Evolutionary conservation across 2,113 vertebrate genomes (phyloP).

Genomic region (Meleagris gallopavo): DNA sequence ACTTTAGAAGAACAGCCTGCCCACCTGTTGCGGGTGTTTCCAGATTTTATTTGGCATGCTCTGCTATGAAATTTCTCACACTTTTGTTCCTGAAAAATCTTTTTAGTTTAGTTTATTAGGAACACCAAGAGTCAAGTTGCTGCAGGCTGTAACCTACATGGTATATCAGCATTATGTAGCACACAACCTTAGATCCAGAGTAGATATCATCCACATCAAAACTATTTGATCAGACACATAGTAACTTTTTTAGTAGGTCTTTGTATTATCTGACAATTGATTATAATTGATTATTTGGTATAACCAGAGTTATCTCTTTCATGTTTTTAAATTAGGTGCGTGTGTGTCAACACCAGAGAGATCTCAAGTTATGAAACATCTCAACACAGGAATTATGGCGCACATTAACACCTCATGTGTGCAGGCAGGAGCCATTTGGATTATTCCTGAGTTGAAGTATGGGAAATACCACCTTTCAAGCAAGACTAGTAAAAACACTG

Average conservation of each 20-base stretch:
- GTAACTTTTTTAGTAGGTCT: not conserved
- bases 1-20: not conserved
- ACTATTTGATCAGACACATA: not conserved
- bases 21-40: constrained; percentile 35
- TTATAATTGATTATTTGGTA: not conserved
- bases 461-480: not conserved
- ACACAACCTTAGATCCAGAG: not conserved
- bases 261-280: not conserved
- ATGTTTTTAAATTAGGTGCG: not conserved
- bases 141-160: not conserved
- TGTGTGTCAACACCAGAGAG: not conserved
- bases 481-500: not conserved
- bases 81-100: constrained; percentile 10
- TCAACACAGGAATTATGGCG: not conserved
- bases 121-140: not conserved
- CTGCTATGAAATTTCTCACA: not conserved
- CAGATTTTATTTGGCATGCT: constrained; percentile 35
- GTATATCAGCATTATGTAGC: not conserved
- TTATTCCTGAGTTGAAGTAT: not conserved
- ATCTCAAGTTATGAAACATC: not conserved
- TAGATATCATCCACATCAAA: not conserved
- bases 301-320: not conserved
- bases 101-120: not conserved
- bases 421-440: not conserved
- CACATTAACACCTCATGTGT: not conserved